Evolutionary conservation across 37 sponge, comb jelly and placozoan species (phyloP).

Genomic region (Tethya wilhelma): DNA sequence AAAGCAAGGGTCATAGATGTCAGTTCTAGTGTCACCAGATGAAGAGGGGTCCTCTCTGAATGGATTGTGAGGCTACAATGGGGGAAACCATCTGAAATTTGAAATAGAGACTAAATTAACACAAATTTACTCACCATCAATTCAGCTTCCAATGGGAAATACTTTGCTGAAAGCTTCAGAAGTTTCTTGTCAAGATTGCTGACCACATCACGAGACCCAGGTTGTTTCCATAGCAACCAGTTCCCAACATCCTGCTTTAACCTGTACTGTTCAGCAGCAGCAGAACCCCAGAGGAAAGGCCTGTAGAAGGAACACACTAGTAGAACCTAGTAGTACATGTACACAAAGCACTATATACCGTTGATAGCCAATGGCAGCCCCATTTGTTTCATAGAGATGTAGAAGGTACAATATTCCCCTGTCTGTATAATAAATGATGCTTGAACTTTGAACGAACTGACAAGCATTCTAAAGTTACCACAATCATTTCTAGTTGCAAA

Average conservation of each 20-base stretch:
- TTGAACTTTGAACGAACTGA: not conserved
- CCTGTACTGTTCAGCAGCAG: constrained; percentile 47
- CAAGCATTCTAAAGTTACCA: constrained; percentile 23
- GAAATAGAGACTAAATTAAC: not conserved
- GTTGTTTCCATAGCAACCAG: constrained; percentile 74
- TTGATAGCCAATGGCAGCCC: constrained; percentile 4
- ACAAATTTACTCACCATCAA: constrained; percentile 26
- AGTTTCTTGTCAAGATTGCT: constrained; percentile 11
- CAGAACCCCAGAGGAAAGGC: constrained; percentile 66
- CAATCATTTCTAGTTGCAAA: constrained; percentile 28
- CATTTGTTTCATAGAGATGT: constrained; percentile 53
- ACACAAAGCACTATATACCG: constrained; percentile 26
- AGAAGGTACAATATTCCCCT: constrained; percentile 59
- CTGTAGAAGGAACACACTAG: constrained; percentile 3
- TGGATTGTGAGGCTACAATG: constrained; percentile 47
- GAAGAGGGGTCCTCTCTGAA: not conserved
- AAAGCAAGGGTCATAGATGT: constrained; percentile 76
- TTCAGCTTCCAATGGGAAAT: constrained; percentile 24
- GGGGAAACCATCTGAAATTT: not conserved
- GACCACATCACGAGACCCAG: constrained; percentile 41
- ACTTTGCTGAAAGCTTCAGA: constrained; percentile 11
- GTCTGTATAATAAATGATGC: constrained; percentile 26
- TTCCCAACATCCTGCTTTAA: constrained; percentile 13
- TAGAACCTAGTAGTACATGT: not conserved
- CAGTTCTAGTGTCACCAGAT: not conserved